Evolutionary conservation across 1,140 invertebrate species (phyloP).

Genomic region (Dendrolimus punctatus): DNA sequence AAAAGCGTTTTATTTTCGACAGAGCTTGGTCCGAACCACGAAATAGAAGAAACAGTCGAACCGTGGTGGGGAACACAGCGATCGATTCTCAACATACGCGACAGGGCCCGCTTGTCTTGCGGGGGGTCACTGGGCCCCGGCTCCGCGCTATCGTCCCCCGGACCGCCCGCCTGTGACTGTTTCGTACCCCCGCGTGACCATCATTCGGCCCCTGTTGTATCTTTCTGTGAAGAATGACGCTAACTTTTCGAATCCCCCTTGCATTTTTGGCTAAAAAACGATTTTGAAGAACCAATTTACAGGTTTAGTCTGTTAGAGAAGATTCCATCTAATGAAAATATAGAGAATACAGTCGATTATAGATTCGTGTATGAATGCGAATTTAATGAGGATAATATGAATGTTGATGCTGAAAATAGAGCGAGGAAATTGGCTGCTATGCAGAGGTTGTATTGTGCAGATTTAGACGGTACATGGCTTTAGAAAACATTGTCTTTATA

Average conservation of each 20-base stretch:
- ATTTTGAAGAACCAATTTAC: slow-evolving; percentile 5
- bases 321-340: neutral
- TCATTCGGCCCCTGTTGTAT: slow-evolving; percentile 54
- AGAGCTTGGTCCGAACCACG: slow-evolving; percentile 23
- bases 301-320: neutral
- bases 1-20: slow-evolving; percentile 2
- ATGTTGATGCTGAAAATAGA: slow-evolving; percentile 26
- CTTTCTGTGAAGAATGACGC: slow-evolving; percentile 63
- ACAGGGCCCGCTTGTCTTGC: slow-evolving; percentile 48
- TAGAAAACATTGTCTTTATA: slow-evolving; percentile 5
- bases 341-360: neutral
- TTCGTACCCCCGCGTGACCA: slow-evolving; percentile 50
- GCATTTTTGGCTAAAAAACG: slow-evolving; percentile 23
- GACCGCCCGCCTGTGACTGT: slow-evolving; percentile 48
- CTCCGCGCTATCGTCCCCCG: slow-evolving; percentile 47
- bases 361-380: slow-evolving; percentile 19
- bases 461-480: slow-evolving; percentile 34
- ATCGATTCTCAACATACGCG: slow-evolving; percentile 42
- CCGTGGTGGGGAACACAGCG: slow-evolving; percentile 27
- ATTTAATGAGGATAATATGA: slow-evolving; percentile 13
- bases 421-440: slow-evolving; percentile 37
- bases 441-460: slow-evolving; percentile 35
- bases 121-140: slow-evolving; percentile 42
- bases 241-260: slow-evolving; percentile 26
- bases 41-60: slow-evolving; percentile 15